Base-by-base conservation (phyloP, 2,888 invertebrate genomes). In the Sipha maydis region DNA sequence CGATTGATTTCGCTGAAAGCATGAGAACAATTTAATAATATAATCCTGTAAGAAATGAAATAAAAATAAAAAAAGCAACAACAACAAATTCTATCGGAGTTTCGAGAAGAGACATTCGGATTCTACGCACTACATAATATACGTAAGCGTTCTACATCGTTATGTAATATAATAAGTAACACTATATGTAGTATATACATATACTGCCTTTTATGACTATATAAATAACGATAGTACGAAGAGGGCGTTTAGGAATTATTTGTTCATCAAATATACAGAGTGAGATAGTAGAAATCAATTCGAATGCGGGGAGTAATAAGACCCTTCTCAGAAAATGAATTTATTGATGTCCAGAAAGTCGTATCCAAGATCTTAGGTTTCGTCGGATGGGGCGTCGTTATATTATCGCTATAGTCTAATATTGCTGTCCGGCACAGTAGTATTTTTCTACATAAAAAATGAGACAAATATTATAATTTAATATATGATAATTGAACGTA, bases 1-100 rank as follows among this genome's bases (percentile, higher is more conserved):
- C 77, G 77, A 78, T 85, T 78, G 77, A 54, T 5, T 69, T 34
- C 48, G 85, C 31, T 7, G 77, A 31, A 69, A 28, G 28, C 28
- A 28, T 31, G 17, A 71, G 28, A 71, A 31, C 31, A 4, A 28
- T 71, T 31, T 69, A 11, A 69, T 28, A 71, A 61, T 21, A 61
- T 61, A 61, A 21, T 61, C 61, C 25, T 25, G 61, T 61, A 61
- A 61, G 3, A 25, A 61, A 25, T 21, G 41, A 56, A 34, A 54
- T 34, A 48, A 38, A 69, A 71, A 56, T 41, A 80, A 69, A 75
- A 75, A 75, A 41, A 82, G 34, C 4, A 71, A 21, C 69, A 25
- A 69, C 25, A 25, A 31, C 9, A 3, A 28, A 34, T 38, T 1
- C 7, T 61, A n/a, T 76, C 54, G 41, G 75, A 84, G 21, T 41